Percentiles rank a stretch among this genome's conserved stretches.
Evolutionary conservation across 2,888 invertebrate species (phyloP).

Genomic region (Carcina quercana): DNA sequence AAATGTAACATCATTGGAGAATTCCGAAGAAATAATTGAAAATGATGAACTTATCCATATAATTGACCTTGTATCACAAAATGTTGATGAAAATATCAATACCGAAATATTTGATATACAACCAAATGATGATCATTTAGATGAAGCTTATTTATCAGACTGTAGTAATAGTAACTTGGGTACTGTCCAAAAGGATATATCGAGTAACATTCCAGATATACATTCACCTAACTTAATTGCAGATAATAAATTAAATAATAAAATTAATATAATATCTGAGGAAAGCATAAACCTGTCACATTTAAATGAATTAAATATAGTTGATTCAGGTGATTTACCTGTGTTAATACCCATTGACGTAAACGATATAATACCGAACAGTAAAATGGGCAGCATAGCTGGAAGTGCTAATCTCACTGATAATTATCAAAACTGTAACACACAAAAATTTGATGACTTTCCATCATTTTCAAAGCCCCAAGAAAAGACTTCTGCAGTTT

Average conservation of each 20-base stretch:
- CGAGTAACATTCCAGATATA: slow-evolving; percentile 4
- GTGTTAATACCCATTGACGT: slow-evolving; percentile 26
- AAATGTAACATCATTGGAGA: no score
- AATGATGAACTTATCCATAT: no score
- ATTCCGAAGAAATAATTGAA: no score
- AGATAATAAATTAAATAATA: slow-evolving; percentile 16
- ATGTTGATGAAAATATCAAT: background rate
- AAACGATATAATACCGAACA: slow-evolving; percentile 22
- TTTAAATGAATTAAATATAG: slow-evolving; percentile 21
- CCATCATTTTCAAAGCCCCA: no score
- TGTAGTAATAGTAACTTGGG: slow-evolving; percentile 13
- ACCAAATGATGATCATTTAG: slow-evolving; percentile 12
- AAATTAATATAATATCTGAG: slow-evolving; percentile 39
- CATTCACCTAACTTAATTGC: background rate
- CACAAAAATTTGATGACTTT: no score
- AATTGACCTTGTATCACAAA: no score
- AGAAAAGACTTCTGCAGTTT: no score
- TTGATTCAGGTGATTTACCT: slow-evolving; percentile 15
- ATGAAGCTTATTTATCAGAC: slow-evolving; percentile 18
- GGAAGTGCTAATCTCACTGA: no score
- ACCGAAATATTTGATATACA: background rate
- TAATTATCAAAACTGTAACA: no score
- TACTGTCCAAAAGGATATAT: slow-evolving; percentile 3
- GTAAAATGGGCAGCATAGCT: no score
- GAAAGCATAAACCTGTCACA: slow-evolving; percentile 28